Percentiles rank a stretch among this genome's conserved stretches.
Evolutionary conservation across 2,113 vertebrate species (phyloP).

Genomic region (Phalacrocorax pelagicus): DNA sequence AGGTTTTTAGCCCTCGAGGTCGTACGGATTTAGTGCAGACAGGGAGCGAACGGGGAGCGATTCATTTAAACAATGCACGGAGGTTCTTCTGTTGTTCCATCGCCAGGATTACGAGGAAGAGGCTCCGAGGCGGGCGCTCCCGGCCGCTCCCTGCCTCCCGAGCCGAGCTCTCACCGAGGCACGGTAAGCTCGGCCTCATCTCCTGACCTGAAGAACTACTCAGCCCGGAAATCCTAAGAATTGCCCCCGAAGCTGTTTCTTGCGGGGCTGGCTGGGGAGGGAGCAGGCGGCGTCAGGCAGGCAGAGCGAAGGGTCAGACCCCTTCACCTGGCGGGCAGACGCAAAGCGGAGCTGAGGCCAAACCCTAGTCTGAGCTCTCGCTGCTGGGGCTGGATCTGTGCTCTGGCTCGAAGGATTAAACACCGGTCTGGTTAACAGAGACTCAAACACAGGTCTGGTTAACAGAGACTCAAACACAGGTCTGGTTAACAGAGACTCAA

Average conservation of each 20-base stretch:
- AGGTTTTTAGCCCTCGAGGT: background rate
- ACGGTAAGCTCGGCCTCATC: background rate
- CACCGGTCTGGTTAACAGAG: background rate
- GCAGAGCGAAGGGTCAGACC: too few species aligned
- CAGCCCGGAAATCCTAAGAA: background rate
- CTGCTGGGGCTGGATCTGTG: background rate
- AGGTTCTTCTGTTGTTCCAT: too few species aligned
- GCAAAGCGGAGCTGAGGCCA: background rate
- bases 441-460: background rate
- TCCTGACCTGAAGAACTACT: background rate
- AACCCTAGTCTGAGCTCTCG: background rate
- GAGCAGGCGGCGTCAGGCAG: background rate
- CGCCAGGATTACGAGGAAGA: background rate
- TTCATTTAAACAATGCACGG: background rate
- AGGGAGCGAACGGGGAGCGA: background rate
- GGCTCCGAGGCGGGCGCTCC: background rate
- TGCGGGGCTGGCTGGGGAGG: too few species aligned
- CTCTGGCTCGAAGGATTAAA: background rate
- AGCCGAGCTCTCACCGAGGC: background rate
- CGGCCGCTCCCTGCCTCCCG: too few species aligned
- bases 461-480: background rate
- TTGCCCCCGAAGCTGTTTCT: background rate
- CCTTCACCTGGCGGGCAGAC: background rate
- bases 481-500: background rate
- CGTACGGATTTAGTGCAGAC: background rate